A percentile compares a stretch with the other conserved stretches of the same genome.
Conservation (phyloP, 64 coral and sea anemone species). For the Acropora yongei region DNA sequence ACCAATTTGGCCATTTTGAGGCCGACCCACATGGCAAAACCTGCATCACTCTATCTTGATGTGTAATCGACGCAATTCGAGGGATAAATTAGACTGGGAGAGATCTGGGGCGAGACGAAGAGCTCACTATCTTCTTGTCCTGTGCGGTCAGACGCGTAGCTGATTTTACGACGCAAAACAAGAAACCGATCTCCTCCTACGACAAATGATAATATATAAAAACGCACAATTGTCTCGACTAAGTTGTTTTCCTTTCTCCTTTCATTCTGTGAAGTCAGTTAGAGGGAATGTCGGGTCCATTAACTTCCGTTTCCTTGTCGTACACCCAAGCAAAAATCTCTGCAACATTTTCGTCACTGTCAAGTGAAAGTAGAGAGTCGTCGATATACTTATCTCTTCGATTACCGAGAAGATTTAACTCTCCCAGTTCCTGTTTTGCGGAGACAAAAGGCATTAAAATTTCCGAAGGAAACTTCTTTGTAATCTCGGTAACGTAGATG, state of each 20-base stretch:
- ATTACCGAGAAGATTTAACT: slow-evolving; percentile 36
- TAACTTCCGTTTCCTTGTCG: neutral
- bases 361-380: neutral
- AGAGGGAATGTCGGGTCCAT: neutral
- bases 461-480: slow-evolving; percentile 32
- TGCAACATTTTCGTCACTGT: slow-evolving; percentile 12
- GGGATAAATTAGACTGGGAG: no score
- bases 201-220: no score
- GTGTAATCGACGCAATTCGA: no score
- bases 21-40: no score
- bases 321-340: slow-evolving; percentile 51
- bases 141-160: no score
- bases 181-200: no score
- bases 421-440: neutral
- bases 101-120: no score
- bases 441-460: slow-evolving; percentile 47
- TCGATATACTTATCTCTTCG: neutral
- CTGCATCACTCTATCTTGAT: no score
- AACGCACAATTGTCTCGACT: neutral
- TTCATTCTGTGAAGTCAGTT: neutral
- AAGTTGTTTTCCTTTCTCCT: neutral
- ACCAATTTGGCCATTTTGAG: no score
- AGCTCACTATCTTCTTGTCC: no score
- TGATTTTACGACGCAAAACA: no score
- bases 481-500: slow-evolving; percentile 38